Evolutionary conservation across 2,113 vertebrate genomes (phyloP).

Genomic region (Anoplopoma fimbria): DNA sequence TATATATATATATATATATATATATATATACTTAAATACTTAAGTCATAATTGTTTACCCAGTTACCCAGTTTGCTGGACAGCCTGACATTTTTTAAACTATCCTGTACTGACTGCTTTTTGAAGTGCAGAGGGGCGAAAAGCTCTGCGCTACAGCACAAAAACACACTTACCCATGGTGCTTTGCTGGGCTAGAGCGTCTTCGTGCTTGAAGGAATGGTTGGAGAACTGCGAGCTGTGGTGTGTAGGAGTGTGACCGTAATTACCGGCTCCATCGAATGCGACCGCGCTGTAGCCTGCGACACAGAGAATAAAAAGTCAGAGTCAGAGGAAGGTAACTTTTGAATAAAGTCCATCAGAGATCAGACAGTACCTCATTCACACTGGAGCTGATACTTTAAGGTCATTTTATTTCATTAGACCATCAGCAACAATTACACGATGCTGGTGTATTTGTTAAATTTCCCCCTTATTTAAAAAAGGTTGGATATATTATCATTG

Average conservation of each 20-base stretch:
- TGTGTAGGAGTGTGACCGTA: conserved; percentile 95
- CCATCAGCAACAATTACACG: neutral
- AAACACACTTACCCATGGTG: conserved; percentile 86
- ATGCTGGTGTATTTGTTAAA: neutral
- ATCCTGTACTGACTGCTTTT: neutral
- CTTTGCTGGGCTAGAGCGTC: conserved; percentile 92
- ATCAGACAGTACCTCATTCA: neutral
- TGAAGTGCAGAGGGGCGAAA: neutral
- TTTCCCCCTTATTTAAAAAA: neutral
- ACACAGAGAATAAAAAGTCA: conserved; percentile 57
- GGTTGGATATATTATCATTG: neutral
- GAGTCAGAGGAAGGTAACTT: neutral
- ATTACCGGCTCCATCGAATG: conserved; percentile 92
- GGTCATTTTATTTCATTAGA: neutral
- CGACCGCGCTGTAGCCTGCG: conserved; percentile 91
- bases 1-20: no score
- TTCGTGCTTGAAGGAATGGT: conserved; percentile 97
- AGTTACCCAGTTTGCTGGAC: no score
- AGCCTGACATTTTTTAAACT: neutral
- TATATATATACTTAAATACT: no score
- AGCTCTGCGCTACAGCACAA: neutral
- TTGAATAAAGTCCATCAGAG: neutral
- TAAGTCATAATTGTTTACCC: no score
- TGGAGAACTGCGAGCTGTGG: conserved; percentile 91
- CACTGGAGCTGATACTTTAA: neutral